Evolutionary conservation across 2,888 invertebrate species (phyloP).

Genomic region (Drosophila setosimentum): DNA sequence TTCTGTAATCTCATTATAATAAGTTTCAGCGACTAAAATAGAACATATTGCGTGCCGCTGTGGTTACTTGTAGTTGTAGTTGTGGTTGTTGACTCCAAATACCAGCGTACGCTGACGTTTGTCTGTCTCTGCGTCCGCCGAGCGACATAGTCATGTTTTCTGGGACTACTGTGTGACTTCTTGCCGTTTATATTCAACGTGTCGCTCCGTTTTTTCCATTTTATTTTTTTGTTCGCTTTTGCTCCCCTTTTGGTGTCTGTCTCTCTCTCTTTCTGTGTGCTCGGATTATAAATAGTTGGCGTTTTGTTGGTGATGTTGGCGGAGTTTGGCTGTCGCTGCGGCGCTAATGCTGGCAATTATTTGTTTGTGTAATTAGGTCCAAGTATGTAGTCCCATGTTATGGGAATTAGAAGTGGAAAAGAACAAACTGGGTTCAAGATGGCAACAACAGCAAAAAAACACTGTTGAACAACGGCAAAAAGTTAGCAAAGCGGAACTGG

Average conservation of each 20-base stretch:
- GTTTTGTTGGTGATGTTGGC: slow-evolving; percentile 44
- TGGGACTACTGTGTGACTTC: slow-evolving; percentile 45
- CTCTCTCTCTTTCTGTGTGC: slow-evolving; percentile 18
- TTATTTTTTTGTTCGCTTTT: slow-evolving; percentile 22
- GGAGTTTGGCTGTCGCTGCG: slow-evolving; percentile 45
- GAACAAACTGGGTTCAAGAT: slow-evolving; percentile 58
- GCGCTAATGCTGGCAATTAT: slow-evolving; percentile 60
- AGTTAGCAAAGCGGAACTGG: slow-evolving; percentile 80
- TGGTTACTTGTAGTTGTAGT: slow-evolving; percentile 11
- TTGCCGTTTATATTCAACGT: slow-evolving; percentile 44
- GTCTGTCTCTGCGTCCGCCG: slow-evolving; percentile 20
- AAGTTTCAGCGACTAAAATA: slow-evolving; percentile 70
- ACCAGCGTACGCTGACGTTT: slow-evolving; percentile 37
- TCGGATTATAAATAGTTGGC: slow-evolving; percentile 69
- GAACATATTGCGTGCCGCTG: slow-evolving; percentile 73
- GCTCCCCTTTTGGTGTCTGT: slow-evolving; percentile 47
- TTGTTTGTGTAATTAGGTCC: slow-evolving; percentile 69
- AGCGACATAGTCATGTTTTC: slow-evolving; percentile 68
- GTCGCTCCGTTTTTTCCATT: slow-evolving; percentile 28
- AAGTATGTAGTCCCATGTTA: slow-evolving; percentile 58
- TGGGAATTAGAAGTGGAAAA: slow-evolving; percentile 61
- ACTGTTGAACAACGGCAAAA: slow-evolving; percentile 70
- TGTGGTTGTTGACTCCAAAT: slow-evolving; percentile 64
- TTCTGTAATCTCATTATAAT: slow-evolving; percentile 58
- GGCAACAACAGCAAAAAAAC: slow-evolving; percentile 45